Percentiles rank a stretch among this genome's conserved stretches.
Evolutionary conservation across 2,797 vertebrate genomes (phyloP).

Genomic region (Fistularia commersonii): DNA sequence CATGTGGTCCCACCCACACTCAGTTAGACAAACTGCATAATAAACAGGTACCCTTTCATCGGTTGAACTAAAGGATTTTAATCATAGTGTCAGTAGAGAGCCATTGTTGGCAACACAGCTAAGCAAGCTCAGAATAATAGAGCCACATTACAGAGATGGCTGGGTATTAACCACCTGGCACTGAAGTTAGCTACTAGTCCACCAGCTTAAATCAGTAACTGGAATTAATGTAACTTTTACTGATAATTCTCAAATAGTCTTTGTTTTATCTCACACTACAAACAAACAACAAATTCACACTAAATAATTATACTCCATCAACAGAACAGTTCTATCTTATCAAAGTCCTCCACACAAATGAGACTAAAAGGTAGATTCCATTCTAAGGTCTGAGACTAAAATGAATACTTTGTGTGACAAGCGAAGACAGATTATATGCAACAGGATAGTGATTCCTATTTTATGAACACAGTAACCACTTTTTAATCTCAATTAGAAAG

Average conservation of each 20-base stretch:
- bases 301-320: too few species aligned
- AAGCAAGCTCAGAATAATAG: slow-evolving; percentile 35
- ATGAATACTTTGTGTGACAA: too few species aligned
- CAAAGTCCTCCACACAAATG: too few species aligned
- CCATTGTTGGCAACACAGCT: slow-evolving; percentile 19
- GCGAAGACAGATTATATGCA: too few species aligned
- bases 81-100: slow-evolving; percentile 3
- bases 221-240: not conserved
- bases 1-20: slow-evolving; percentile 1
- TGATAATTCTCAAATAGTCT: not conserved
- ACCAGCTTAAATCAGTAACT: slow-evolving; percentile 1
- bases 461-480: too few species aligned
- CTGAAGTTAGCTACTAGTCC: not conserved
- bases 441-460: too few species aligned
- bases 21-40: slow-evolving; percentile 16
- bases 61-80: slow-evolving; percentile 34
- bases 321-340: too few species aligned
- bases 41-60: slow-evolving; percentile 38
- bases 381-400: too few species aligned
- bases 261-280: not conserved
- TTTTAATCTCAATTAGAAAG: too few species aligned
- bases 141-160: slow-evolving; percentile 24
- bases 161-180: slow-evolving; percentile 11
- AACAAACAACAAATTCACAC: too few species aligned
- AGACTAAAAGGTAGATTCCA: too few species aligned